Percentiles rank a stretch among this genome's conserved stretches.
These are phyloP conservation scores for Lepidotrigona ventralis DNA, from an alignment of 1,140 invertebrate species.

Conservation along the genomic window DNA sequence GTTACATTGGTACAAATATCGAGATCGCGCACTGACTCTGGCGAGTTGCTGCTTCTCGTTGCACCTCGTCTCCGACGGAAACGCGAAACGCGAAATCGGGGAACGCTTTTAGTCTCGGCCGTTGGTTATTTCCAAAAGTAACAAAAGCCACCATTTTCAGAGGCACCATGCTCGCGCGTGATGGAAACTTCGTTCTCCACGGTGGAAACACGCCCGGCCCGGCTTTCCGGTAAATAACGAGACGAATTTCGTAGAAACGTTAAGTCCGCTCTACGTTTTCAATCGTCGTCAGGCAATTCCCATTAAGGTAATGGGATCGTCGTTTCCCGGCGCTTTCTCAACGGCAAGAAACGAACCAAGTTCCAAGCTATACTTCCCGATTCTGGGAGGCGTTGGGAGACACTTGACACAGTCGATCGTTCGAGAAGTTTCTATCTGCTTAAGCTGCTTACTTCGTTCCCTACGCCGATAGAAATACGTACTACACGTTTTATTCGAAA, in stretches of 20 bases:
- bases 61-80: background rate
- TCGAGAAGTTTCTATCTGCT: slow-evolving; percentile 1
- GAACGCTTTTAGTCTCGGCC: slow-evolving; percentile 1
- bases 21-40: background rate
- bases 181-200: too few species aligned
- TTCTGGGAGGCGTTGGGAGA: background rate
- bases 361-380: background rate
- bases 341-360: background rate
- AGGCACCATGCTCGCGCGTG: too few species aligned
- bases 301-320: slow-evolving; percentile 25
- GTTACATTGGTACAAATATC: too few species aligned
- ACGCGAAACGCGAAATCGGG: background rate
- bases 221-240: background rate
- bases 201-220: background rate
- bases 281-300: background rate
- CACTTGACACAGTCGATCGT: background rate
- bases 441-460: background rate
- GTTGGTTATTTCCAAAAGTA: slow-evolving; percentile 8
- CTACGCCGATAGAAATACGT: too few species aligned
- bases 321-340: background rate
- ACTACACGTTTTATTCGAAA: background rate
- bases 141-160: background rate
- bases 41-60: background rate
- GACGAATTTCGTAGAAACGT: background rate
- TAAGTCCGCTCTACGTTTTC: background rate